Conservation (phyloP, 2,888 invertebrate genomes). For the Drosophila mettleri region DNA sequence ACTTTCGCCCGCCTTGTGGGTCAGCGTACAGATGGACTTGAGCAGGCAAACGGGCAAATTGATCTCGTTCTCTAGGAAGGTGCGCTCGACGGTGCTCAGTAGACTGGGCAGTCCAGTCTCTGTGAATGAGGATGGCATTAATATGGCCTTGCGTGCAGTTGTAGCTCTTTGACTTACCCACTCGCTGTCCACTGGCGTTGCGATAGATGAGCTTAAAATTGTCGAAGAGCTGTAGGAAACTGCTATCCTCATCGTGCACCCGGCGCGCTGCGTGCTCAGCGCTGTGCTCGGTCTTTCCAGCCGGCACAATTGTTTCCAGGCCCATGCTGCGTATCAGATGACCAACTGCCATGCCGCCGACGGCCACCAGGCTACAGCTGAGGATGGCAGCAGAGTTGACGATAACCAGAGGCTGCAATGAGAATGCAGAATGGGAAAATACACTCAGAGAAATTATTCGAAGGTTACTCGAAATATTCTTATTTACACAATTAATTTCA, state of each 20-base stretch:
- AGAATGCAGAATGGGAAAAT: not conserved
- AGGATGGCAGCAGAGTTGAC: constrained; percentile 76
- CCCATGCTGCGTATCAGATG: constrained; percentile 66
- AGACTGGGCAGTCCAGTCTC: constrained; percentile 74
- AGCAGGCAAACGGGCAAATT: constrained; percentile 88
- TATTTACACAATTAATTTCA: not conserved
- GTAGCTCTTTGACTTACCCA: constrained; percentile 54
- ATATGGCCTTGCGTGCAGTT: no score
- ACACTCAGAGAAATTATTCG: not conserved
- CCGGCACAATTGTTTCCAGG: constrained; percentile 47
- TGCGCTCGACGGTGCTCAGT: constrained; percentile 86
- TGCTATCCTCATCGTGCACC: constrained; percentile 31
- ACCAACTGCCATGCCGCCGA: constrained; percentile 61
- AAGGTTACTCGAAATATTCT: not conserved
- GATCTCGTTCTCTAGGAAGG: constrained; percentile 87
- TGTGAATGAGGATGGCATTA: constrained; percentile 13
- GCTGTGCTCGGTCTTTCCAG: constrained; percentile 8
- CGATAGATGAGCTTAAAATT: constrained; percentile 77
- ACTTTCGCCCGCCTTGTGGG: constrained; percentile 83
- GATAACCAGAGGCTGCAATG: constrained; percentile 68
- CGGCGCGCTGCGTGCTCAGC: constrained; percentile 25
- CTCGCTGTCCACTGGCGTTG: constrained; percentile 69
- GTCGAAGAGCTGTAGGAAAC: constrained; percentile 57
- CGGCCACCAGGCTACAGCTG: constrained; percentile 69
- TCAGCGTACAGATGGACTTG: constrained; percentile 86